phyloP scores from a whole-genome alignment of 2,888 invertebrate species.

The Gortyna flavago region DNA sequence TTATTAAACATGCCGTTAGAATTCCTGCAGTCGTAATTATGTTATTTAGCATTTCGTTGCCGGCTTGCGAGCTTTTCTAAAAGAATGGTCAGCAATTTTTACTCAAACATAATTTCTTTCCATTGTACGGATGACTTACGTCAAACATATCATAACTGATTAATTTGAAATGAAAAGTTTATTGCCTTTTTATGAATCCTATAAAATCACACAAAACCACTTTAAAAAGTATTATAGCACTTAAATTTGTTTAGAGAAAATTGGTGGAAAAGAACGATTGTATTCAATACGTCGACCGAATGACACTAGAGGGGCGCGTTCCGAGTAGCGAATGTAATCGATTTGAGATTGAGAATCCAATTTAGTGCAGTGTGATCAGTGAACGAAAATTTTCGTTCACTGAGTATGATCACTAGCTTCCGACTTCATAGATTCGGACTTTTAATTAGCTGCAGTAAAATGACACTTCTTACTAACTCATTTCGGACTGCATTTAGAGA shows the following conservation, averaged over 20 bases:
- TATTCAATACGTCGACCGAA: conserved; percentile 19
- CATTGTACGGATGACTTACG: conserved; percentile 56
- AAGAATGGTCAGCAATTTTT: conserved; percentile 51
- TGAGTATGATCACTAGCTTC: too few species aligned
- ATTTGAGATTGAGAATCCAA: too few species aligned
- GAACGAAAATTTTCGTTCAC: too few species aligned
- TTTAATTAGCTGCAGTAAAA: too few species aligned
- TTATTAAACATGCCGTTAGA: conserved; percentile 67
- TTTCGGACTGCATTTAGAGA: too few species aligned
- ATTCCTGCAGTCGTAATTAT: conserved; percentile 70
- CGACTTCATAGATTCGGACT: too few species aligned
- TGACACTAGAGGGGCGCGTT: too few species aligned
- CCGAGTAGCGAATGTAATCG: too few species aligned
- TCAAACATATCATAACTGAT: conserved; percentile 15
- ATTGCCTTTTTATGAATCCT: neutral
- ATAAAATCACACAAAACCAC: conserved; percentile 10
- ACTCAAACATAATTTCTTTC: conserved; percentile 51
- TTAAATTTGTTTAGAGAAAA: conserved; percentile 54
- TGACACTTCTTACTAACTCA: too few species aligned
- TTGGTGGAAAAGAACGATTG: conserved; percentile 32
- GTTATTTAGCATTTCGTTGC: conserved; percentile 78
- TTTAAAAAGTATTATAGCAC: conserved; percentile 35
- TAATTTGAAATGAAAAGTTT: conserved; percentile 7
- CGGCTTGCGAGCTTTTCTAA: conserved; percentile 64
- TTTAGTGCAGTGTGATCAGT: too few species aligned